Conservation (phyloP, 2,113 vertebrate genomes). For the Turnix velox region DNA sequence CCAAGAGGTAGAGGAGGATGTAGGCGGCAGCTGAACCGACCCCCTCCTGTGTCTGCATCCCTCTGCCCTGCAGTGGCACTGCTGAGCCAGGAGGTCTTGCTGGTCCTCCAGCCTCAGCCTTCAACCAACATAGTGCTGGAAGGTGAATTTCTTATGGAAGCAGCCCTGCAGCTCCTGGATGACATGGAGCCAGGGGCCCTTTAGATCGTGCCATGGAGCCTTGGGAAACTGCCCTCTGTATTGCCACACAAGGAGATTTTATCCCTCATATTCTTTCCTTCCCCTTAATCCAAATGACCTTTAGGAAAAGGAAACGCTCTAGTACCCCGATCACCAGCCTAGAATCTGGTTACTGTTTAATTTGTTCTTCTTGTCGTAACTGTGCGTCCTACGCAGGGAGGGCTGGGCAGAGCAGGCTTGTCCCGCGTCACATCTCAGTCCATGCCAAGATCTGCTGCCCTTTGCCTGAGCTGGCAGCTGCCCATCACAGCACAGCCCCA, state of each 20-base stretch:
- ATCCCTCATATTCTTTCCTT: neutral
- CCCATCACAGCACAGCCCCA: neutral
- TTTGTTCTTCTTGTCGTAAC: neutral
- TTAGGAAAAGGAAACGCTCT: neutral
- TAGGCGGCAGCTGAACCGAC: neutral
- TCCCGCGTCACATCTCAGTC: rapidly evolving
- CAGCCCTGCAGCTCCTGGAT: neutral
- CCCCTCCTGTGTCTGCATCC: rapidly evolving
- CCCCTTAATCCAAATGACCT: neutral
- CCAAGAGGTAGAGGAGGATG: neutral
- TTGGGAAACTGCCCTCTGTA: neutral
- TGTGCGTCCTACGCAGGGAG: neutral
- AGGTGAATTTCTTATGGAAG: neutral
- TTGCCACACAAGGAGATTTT: neutral
- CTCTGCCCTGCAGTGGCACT: rapidly evolving
- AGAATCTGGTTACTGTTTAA: neutral
- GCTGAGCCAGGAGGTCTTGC: rapidly evolving
- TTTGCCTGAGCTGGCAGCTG: neutral
- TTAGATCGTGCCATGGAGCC: rapidly evolving
- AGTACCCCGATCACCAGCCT: neutral
- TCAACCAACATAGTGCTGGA: neutral
- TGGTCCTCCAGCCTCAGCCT: neutral
- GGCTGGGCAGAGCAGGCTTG: neutral
- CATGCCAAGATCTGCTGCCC: neutral
- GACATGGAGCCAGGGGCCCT: neutral